phyloP scores from a whole-genome alignment of 1,140 invertebrate genomes.

The Colletes gigas region DNA sequence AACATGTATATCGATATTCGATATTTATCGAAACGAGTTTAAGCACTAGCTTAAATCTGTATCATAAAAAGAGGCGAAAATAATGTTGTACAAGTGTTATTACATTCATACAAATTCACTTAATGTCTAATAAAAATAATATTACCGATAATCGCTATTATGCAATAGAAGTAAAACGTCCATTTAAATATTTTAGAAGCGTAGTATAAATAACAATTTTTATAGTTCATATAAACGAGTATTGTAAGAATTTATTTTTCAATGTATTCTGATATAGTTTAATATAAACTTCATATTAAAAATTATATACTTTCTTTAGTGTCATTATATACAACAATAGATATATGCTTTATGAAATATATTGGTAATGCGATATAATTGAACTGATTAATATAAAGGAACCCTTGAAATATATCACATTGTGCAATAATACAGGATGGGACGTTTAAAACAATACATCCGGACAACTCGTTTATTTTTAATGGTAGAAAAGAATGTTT shows the following conservation, averaged over 20 bases:
- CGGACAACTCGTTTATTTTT: too few relatives aligned
- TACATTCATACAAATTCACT: background rate
- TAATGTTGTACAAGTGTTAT: background rate
- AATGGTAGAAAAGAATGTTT: too few relatives aligned
- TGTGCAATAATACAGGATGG: constrained; percentile 3
- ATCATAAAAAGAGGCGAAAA: background rate
- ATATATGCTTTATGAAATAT: background rate
- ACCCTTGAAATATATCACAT: constrained; percentile 17
- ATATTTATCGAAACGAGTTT: background rate
- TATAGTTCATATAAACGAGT: constrained; percentile 5
- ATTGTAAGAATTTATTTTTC: background rate
- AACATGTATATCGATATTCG: background rate
- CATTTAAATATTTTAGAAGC: background rate
- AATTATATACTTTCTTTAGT: constrained; percentile 2
- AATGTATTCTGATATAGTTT: background rate
- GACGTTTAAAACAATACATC: too few relatives aligned
- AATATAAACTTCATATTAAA: constrained; percentile 33
- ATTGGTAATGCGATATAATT: background rate
- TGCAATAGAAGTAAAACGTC: too few relatives aligned
- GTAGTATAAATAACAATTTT: background rate
- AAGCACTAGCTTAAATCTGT: background rate
- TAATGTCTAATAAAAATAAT: background rate
- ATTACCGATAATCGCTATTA: background rate
- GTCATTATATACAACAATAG: constrained; percentile 12
- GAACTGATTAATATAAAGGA: constrained; percentile 13